Evolutionary conservation across 2,113 vertebrate species (phyloP), one percentile per base, ranked within the genome.

Genomic region (Donacobius atricapilla): DNA sequence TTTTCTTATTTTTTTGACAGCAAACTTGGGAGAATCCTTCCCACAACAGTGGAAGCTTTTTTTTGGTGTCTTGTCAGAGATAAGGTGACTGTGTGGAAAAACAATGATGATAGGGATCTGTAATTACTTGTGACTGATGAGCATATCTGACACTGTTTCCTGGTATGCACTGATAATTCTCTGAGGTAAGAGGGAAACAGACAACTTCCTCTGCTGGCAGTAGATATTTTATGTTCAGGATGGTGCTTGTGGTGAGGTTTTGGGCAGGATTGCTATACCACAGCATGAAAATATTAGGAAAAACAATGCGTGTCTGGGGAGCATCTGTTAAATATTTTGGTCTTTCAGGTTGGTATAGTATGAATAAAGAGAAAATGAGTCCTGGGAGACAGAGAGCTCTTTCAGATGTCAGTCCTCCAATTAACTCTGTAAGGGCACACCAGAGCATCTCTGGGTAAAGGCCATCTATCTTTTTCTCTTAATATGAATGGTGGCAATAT

Each of bases 111-210:
- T 95, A 89, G 37, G 7, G 77, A 94, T 96, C 94, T 95, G 72
- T 83, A 93, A 93, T 93, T 95, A 96, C 77, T 84, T 87, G 82
- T 87, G 87, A 94, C 63, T 86, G 93, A 96, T 92, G 80, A 95
- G 83, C 54, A 42, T 76, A 96, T 89, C 69, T 95, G 92, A 92
- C 80, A 91, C 69, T 50, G 78, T 90, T 95, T 93, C 79, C 88
- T 87, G 75, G 83, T 86, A 89, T 61, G 47, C 51, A 56, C 68
- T 73, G 89, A 92, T 87, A 80, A 20, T 57, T 88, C 58, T 80
- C 54, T 6, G 9, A 90, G 86, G 69, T 72, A 51, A 75, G 39
- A 77, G 51, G 11, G 66, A 73, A 94, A 53, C 33, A 92, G 80
- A 73, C 44, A 66, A 86, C 81, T 95, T 91, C 75, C 66, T 96